Evolutionary conservation across 2,113 vertebrate species (phyloP), one percentile per base, ranked within the genome.

Genomic region (Xyliphius kryptos): DNA sequence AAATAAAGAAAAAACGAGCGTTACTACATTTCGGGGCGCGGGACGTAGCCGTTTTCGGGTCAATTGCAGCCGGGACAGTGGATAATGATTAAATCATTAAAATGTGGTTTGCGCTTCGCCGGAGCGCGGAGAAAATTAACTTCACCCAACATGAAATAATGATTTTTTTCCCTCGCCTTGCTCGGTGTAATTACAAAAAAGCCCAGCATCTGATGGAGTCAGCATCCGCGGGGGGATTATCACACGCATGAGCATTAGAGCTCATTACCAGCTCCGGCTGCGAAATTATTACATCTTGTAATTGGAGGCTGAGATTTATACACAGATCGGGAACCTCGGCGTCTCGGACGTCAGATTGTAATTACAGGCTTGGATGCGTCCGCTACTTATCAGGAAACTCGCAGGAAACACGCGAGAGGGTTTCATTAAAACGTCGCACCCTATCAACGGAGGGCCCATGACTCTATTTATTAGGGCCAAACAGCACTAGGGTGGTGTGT

Each of bases 11-110:
- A 63, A 41, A 85, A 54, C 44, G 1, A 37, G 83, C 82, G 89
- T 87, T 86, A 91, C 89, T 85, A 79, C 87, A 76, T 90, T 90
- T 89, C 56, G 90, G 87, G 90, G n/a, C n/a, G n/a, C n/a, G n/a
- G n/a, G n/a, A n/a, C n/a, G 92, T 94, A 92, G 91, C 92, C 88
- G 91, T 90, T 89, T 89, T 87, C 60, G 82, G 95, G 95, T 98
- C 95, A 97, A 94, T 95, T 95, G 93, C 91, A 92, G 91, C 89
- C 89, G 86, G 91, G 93, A 91, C 89, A 92, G 90, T 91, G 91
- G 91, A 76, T 97, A 97, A 97, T 98, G 94, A 98, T 98, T 95
- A 98, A 94, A 98, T 98, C 95, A 98, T 98, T 98, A 98, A 95
- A 98, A 97, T 96, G 94, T 96, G 94, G 93, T 95, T 91, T 93